Evolutionary conservation across 1,140 invertebrate genomes (phyloP).

Genomic region (Drusus annulatus): DNA sequence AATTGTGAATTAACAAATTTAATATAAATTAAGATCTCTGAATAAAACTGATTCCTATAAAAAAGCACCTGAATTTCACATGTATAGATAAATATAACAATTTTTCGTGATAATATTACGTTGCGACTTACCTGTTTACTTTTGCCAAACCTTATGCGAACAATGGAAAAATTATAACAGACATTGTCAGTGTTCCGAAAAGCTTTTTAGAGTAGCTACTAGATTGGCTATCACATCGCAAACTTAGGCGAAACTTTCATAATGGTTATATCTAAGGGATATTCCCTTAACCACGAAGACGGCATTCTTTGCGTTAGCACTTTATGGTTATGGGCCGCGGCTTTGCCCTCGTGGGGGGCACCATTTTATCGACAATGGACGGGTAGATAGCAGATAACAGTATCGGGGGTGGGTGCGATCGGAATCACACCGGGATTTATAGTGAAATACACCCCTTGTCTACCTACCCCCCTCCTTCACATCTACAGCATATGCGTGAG

Average conservation of each 20-base stretch:
- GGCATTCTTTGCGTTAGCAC: conserved; percentile 47
- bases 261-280: conserved; percentile 38
- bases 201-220: conserved; percentile 16
- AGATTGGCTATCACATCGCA: conserved; percentile 37
- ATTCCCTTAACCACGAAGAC: conserved; percentile 34
- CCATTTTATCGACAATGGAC: conserved; percentile 50
- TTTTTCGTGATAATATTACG: no score
- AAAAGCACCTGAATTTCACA: no score
- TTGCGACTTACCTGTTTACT: not conserved
- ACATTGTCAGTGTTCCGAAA: conserved; percentile 10
- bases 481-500: conserved; percentile 17
- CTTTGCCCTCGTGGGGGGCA: not conserved
- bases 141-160: not conserved
- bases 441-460: not conserved
- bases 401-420: conserved; percentile 22
- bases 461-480: no score
- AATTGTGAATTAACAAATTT: no score
- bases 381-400: conserved; percentile 21
- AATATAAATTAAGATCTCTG: no score
- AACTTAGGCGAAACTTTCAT: conserved; percentile 36
- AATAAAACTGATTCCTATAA: no score
- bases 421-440: conserved; percentile 35
- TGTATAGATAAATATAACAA: no score
- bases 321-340: conserved; percentile 49
- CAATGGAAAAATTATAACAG: not conserved